phyloP scores from a whole-genome alignment of 2,888 invertebrate genomes.

The Aplocera efformata region DNA sequence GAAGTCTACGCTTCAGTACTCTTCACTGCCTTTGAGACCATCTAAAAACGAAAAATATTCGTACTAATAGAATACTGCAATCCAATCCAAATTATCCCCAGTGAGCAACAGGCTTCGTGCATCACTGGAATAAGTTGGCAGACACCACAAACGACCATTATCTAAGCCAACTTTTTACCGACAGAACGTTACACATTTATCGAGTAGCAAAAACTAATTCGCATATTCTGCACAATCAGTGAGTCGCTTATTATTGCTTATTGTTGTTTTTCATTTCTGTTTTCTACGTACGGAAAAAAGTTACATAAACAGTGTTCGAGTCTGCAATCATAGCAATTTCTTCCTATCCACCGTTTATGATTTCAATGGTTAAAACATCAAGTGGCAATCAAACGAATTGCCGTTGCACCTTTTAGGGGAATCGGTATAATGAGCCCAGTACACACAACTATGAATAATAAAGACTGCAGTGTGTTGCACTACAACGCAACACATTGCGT shows the following conservation, averaged over 20 bases:
- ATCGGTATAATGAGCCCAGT: slow-evolving; percentile 61
- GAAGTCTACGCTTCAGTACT: too few species aligned
- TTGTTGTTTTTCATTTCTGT: slow-evolving; percentile 34
- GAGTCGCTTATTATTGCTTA: slow-evolving; percentile 37
- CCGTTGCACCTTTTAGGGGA: slow-evolving; percentile 65
- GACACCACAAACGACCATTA: slow-evolving; percentile 29
- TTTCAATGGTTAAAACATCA: slow-evolving; percentile 69
- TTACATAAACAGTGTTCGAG: slow-evolving; percentile 13
- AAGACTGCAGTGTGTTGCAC: too few species aligned
- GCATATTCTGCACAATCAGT: slow-evolving; percentile 48
- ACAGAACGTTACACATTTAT: slow-evolving; percentile 42
- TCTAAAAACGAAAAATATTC: too few species aligned
- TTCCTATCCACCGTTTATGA: slow-evolving; percentile 55
- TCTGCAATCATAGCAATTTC: slow-evolving; percentile 63
- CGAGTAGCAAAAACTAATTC: slow-evolving; percentile 49
- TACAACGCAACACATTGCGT: too few species aligned
- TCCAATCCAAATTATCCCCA: slow-evolving; percentile 17
- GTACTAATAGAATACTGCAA: too few species aligned
- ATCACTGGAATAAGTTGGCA: slow-evolving; percentile 12
- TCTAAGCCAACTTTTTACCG: slow-evolving; percentile 26
- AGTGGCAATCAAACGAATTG: slow-evolving; percentile 72
- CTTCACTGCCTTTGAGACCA: too few species aligned
- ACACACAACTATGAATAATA: slow-evolving; percentile 69
- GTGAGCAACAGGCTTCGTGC: slow-evolving; percentile 15
- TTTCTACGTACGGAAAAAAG: slow-evolving; percentile 33